Evolutionary conservation across 2,113 vertebrate genomes (phyloP), one percentile per base, ranked within the genome.

Genomic region (Alligator sinensis): DNA sequence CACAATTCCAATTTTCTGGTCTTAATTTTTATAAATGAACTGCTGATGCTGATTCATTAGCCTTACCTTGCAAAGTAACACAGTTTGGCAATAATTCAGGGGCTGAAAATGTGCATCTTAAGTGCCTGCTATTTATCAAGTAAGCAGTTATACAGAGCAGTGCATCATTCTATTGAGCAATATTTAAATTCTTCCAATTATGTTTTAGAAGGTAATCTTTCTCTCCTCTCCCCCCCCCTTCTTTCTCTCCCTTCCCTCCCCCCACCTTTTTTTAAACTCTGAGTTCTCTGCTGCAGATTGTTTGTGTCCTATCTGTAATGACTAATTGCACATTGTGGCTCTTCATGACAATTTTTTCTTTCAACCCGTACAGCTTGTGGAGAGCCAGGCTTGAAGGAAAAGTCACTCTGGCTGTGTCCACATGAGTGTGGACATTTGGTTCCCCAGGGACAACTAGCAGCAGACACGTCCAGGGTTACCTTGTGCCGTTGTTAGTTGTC

Each of bases 11-110:
- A 11, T 91, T 95, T 90, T 96, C 89, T 28, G 93, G 92, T 95
- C 84, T 96, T 94, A 92, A 91, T 96, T 96, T 96, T 97, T 94
- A 9, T 54, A 90, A 90, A 85, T 93, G 91, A 83, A 95, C 76
- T 55, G 64, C 77, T 62, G 88, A 88, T 79, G 19, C 4, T 10
- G 86, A 60, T 91, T 88, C 59, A 7, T 95, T 89, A 91, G 86
- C 94, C 87, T 89, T 96, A 60, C 90, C 88, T 87, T 88, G 95
- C 83, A 68, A 89, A 82, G 59, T 86, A 93, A 92, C 72, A 93
- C 78, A 57, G 47, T 91, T 78, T 95, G 96, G 84, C 87, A 80
- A 55, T 95, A 86, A 96, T 93, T 96, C 94, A 89, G 54, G 47
- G 88, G 81, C 75, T 95, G 80, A 95, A 95, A 93, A 85, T 83